phyloP scores from a whole-genome alignment of 2,888 invertebrate species.

The Nudaria mundana region DNA sequence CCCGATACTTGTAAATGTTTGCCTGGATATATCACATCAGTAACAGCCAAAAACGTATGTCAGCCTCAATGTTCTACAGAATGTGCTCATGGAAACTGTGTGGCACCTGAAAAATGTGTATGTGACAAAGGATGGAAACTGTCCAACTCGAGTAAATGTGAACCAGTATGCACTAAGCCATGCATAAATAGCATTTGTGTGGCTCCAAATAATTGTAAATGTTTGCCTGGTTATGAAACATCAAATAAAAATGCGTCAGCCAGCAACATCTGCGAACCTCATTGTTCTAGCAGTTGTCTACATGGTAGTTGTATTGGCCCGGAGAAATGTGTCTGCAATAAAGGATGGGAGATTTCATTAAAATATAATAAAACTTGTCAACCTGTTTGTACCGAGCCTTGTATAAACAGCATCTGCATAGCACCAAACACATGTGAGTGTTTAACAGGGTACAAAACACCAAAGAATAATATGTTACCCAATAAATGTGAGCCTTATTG shows the following conservation, averaged over 20 bases:
- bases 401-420: slow-evolving; percentile 37
- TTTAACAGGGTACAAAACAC: slow-evolving; percentile 25
- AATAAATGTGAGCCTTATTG: slow-evolving; percentile 2
- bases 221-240: slow-evolving; percentile 3
- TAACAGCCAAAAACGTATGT: not conserved
- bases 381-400: slow-evolving; percentile 27
- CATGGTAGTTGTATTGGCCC: not conserved
- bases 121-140: slow-evolving; percentile 11
- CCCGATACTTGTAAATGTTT: slow-evolving; percentile 15
- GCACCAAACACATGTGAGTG: slow-evolving; percentile 39
- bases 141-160: slow-evolving; percentile 1
- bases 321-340: not conserved
- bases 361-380: slow-evolving; percentile 28
- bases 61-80: slow-evolving; percentile 9
- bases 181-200: slow-evolving; percentile 10
- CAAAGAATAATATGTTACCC: not conserved
- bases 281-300: not conserved
- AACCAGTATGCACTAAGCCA: slow-evolving; percentile 11
- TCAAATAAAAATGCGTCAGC: not conserved
- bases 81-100: slow-evolving; percentile 8
- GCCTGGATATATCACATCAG: slow-evolving; percentile 6
- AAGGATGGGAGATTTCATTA: not conserved
- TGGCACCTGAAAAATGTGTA: slow-evolving; percentile 6
- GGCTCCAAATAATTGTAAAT: slow-evolving; percentile 14
- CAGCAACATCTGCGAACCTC: not conserved